Conservation (phyloP, 2,113 vertebrate species). For the Rhea pennata region DNA sequence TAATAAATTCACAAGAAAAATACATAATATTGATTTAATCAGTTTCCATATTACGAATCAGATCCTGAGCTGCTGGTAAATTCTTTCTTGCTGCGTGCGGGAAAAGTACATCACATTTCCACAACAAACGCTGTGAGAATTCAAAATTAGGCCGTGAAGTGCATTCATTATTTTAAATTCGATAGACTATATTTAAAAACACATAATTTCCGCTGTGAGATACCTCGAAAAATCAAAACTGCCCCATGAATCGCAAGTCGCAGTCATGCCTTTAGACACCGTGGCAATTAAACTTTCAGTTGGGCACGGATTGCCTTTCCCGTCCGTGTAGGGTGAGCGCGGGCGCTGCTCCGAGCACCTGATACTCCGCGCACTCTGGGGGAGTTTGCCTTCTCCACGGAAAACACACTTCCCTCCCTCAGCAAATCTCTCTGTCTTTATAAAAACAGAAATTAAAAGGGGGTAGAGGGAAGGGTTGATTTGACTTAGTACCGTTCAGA, state of each 20-base stretch:
- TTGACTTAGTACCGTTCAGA: neutral
- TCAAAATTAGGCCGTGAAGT: neutral
- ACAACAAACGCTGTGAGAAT: neutral
- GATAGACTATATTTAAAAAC: neutral
- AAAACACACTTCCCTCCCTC: neutral
- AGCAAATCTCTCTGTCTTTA: neutral
- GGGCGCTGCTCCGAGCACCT: neutral
- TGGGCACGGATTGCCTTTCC: neutral
- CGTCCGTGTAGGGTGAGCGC: neutral
- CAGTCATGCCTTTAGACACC: neutral
- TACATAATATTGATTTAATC: neutral
- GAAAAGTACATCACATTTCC: neutral
- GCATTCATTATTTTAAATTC: neutral
- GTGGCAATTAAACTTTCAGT: fast-evolving
- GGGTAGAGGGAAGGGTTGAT: neutral
- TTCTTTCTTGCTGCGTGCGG: neutral
- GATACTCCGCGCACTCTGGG: fast-evolving
- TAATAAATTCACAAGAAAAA: neutral
- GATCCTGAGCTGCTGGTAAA: neutral
- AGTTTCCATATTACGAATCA: neutral
- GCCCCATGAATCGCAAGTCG: neutral
- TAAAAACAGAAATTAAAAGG: neutral
- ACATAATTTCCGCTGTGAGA: fast-evolving
- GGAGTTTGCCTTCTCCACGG: neutral
- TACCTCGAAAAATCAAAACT: neutral